Evolutionary conservation across 2,797 vertebrate genomes (phyloP).

Genomic region (Hemibagrus guttatus): DNA sequence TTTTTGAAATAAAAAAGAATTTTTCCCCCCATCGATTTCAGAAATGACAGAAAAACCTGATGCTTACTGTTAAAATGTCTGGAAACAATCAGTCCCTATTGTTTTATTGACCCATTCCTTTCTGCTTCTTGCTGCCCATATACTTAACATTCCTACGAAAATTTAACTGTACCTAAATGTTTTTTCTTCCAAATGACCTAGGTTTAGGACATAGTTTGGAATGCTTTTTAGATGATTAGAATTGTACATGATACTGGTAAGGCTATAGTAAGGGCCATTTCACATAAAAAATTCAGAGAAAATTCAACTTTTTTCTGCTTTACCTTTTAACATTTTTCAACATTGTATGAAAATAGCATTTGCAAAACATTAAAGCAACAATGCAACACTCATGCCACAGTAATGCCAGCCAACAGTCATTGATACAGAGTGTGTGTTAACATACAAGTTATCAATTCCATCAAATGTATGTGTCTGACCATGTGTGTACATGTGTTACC

Average conservation of each 20-base stretch:
- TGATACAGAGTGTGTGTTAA: background rate
- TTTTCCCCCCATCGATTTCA: no score
- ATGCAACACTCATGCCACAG: no score
- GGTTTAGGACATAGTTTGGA: background rate
- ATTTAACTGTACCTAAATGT: background rate
- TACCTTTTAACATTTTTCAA: background rate
- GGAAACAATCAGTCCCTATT: background rate
- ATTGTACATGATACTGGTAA: background rate
- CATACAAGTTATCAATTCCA: background rate
- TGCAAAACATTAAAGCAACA: background rate
- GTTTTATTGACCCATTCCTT: background rate
- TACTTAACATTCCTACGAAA: background rate
- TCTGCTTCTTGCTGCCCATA: background rate
- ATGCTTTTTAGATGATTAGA: background rate
- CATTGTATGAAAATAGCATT: background rate
- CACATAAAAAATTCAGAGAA: background rate
- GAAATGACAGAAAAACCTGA: no score
- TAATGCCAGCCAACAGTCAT: background rate
- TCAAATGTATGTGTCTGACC: background rate
- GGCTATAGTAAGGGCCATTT: background rate
- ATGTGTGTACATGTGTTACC: slow-evolving; percentile 68
- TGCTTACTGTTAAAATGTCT: background rate
- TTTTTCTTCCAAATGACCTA: background rate
- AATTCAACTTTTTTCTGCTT: background rate
- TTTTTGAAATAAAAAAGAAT: no score